Conservation (phyloP, 2,797 vertebrate genomes). For the Salarias fasciatus region DNA sequence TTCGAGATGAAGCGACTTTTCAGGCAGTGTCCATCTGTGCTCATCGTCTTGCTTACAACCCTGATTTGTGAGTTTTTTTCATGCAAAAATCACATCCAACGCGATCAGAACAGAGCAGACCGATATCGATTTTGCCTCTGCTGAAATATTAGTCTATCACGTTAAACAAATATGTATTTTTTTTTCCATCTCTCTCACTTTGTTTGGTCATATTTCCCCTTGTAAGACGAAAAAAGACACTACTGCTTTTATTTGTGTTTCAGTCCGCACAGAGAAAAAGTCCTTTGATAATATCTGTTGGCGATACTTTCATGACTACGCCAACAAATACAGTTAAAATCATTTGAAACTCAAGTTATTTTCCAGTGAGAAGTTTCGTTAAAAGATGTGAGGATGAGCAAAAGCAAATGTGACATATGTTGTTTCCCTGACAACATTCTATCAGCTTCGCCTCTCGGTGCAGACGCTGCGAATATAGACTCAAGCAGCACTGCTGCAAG, state of each 20-base stretch:
- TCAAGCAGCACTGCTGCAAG: conserved; percentile 29
- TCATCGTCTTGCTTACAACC: conserved; percentile 16
- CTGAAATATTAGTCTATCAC: conserved; percentile 7
- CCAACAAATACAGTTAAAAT: conserved; percentile 31
- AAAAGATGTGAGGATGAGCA: conserved; percentile 33
- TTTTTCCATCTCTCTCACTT: conserved; percentile 2
- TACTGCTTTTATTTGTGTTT: conserved; percentile 25
- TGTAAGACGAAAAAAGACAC: neutral
- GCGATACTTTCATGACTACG: conserved; percentile 31
- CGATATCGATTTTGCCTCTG: conserved; percentile 42
- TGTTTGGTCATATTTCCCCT: too few relatives aligned
- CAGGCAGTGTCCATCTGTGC: conserved; percentile 70
- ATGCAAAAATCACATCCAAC: conserved; percentile 50
- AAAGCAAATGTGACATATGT: conserved; percentile 53
- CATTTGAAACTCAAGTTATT: conserved; percentile 15
- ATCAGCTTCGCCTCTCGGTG: conserved; percentile 33
- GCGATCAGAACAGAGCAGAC: conserved; percentile 41
- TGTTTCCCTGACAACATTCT: conserved; percentile 42
- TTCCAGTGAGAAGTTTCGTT: conserved; percentile 39
- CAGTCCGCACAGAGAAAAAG: neutral
- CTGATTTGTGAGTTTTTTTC: conserved; percentile 18
- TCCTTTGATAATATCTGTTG: conserved; percentile 41
- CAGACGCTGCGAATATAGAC: conserved; percentile 2
- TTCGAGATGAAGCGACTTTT: conserved; percentile 53
- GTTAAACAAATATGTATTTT: neutral